These are phyloP conservation scores for Caradrina clavipalpis DNA, from an alignment of 2,888 invertebrate species.

Conservation along the genomic window DNA sequence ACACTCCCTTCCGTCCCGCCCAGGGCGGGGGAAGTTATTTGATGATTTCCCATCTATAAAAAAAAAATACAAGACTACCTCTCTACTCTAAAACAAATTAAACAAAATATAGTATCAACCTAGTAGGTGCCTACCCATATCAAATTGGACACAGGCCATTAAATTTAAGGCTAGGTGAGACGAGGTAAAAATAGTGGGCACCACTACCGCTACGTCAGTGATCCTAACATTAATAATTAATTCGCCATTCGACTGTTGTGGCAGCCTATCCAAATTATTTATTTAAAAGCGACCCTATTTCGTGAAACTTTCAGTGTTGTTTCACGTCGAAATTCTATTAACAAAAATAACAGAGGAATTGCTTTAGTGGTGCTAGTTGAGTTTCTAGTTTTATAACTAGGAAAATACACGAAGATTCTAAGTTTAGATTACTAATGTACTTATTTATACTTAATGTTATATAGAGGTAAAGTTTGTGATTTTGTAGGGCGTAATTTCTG, in stretches of 20 bases:
- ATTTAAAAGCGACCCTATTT: conserved; percentile 73
- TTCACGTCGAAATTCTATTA: conserved; percentile 53
- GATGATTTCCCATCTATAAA: too few species aligned
- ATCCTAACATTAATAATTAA: conserved; percentile 73
- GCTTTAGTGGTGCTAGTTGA: neutral
- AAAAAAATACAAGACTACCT: too few species aligned
- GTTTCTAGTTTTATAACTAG: neutral
- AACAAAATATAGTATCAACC: too few species aligned
- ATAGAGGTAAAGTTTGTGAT: too few species aligned
- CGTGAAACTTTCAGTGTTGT: conserved; percentile 63
- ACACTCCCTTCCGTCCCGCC: too few species aligned
- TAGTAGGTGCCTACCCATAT: neutral
- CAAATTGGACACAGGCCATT: too few species aligned
- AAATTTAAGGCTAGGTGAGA: neutral
- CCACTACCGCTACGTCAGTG: conserved; percentile 64
- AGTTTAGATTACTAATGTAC: too few species aligned
- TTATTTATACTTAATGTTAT: too few species aligned
- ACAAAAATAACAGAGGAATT: conserved; percentile 40
- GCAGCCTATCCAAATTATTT: conserved; percentile 71
- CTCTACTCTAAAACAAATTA: too few species aligned
- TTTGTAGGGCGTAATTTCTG: too few species aligned
- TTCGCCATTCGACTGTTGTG: conserved; percentile 59
- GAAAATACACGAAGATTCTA: neutral
- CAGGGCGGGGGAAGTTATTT: too few species aligned
- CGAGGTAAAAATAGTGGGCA: conserved; percentile 66